Percentiles rank a stretch among this genome's conserved stretches.
phyloP scores from a whole-genome alignment of 1,140 invertebrate genomes.

The Brachionus paranguensis region DNA sequence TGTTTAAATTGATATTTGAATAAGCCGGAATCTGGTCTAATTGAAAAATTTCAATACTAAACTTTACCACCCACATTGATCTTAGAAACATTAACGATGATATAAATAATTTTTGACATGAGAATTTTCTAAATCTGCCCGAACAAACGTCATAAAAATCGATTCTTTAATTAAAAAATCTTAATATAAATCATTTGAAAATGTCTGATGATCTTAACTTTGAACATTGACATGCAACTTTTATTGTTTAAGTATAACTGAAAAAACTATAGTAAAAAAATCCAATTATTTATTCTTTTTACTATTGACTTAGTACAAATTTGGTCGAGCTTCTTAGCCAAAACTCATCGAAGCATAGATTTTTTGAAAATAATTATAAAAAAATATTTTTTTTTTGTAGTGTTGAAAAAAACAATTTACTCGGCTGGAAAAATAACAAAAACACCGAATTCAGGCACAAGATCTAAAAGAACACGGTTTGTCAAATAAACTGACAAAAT shows the following conservation, averaged over 20 bases:
- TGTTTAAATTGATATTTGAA: not conserved
- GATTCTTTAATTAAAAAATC: not conserved
- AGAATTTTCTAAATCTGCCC: not conserved
- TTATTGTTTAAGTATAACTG: not conserved
- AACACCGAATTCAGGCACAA: not conserved
- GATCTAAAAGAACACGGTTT: not conserved
- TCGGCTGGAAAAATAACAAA: not conserved
- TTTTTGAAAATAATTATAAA: not conserved
- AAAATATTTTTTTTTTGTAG: not conserved
- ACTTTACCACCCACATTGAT: not conserved
- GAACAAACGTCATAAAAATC: not conserved
- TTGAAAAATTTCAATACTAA: not conserved
- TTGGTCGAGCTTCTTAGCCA: not conserved
- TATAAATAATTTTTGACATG: conserved; percentile 28
- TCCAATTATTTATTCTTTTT: not conserved
- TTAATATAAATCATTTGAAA: not conserved
- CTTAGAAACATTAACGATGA: not conserved
- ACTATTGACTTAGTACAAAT: not conserved
- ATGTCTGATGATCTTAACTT: not conserved
- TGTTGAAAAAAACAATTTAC: not conserved
- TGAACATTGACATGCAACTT: conserved; percentile 14
- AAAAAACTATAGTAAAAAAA: not conserved
- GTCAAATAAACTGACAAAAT: not conserved
- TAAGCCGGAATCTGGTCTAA: not conserved
- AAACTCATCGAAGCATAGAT: not conserved